These are phyloP conservation scores for Arctocebus calabarensis DNA, from an alignment of 2,797 vertebrate species.

Conservation along the genomic window DNA sequence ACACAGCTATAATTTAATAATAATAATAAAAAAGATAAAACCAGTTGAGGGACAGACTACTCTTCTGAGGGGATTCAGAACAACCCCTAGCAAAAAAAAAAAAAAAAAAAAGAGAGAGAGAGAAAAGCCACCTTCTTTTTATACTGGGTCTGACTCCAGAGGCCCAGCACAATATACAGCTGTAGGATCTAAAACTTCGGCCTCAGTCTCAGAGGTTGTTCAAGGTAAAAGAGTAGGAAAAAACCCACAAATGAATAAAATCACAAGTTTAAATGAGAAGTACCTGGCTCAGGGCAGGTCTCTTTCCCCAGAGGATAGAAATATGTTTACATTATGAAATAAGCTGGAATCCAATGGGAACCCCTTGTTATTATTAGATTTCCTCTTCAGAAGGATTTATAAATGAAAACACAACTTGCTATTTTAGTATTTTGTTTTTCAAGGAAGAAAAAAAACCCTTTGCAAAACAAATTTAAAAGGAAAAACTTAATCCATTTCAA, in stretches of 20 bases:
- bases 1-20: too few relatives aligned
- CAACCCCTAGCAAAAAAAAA: not conserved
- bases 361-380: constrained; percentile 77
- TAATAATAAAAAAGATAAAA: too few relatives aligned
- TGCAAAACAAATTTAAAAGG: constrained; percentile 67
- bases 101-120: too few relatives aligned
- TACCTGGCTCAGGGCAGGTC: constrained; percentile 53
- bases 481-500: constrained; percentile 73
- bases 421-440: constrained; percentile 79
- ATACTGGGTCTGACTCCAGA: not conserved
- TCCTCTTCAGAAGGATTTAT: constrained; percentile 79
- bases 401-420: constrained; percentile 82
- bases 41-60: not conserved
- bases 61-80: not conserved
- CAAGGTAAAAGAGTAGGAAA: constrained; percentile 62
- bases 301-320: constrained; percentile 65
- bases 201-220: constrained; percentile 61
- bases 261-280: constrained; percentile 70
- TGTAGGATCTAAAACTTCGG: not conserved
- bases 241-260: constrained; percentile 10
- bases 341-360: constrained; percentile 75
- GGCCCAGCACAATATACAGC: not conserved
- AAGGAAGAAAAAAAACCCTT: constrained; percentile 80
- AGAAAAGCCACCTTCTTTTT: not conserved
- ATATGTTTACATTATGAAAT: constrained; percentile 75